These are phyloP conservation scores for Pavo muticus DNA, from an alignment of 2,113 vertebrate species.

Conservation along the genomic window DNA sequence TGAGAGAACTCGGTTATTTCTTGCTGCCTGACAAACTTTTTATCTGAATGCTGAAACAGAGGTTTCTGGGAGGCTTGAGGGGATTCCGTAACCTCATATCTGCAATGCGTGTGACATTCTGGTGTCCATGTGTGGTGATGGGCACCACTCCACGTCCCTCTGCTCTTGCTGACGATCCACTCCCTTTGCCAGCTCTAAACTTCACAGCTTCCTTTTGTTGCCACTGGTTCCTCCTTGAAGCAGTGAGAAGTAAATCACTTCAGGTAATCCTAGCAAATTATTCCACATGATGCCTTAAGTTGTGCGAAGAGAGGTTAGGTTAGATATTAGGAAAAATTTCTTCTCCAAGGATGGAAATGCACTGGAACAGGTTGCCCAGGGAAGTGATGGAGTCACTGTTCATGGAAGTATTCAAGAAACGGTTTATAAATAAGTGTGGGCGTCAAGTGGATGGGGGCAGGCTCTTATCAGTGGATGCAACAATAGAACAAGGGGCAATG, in stretches of 20 bases:
- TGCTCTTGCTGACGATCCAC: background rate
- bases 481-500: too few relatives aligned
- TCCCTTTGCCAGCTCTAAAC: background rate
- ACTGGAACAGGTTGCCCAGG: too few relatives aligned
- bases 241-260: background rate
- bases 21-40: background rate
- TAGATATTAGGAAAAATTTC: too few relatives aligned
- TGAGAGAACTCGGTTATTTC: background rate
- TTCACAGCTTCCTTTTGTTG: accelerated
- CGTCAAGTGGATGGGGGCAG: too few relatives aligned
- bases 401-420: too few relatives aligned
- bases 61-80: background rate
- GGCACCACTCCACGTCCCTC: accelerated
- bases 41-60: background rate
- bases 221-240: background rate
- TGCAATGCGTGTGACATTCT: background rate
- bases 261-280: accelerated
- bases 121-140: background rate
- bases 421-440: too few relatives aligned
- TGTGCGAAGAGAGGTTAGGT: too few relatives aligned
- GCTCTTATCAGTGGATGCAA: too few relatives aligned
- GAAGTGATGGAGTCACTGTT: too few relatives aligned
- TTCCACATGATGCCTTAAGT: background rate
- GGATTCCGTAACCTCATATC: background rate
- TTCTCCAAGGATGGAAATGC: too few relatives aligned